Conservation (phyloP, 2,797 vertebrate species). For the Discoglossus pictus region DNA sequence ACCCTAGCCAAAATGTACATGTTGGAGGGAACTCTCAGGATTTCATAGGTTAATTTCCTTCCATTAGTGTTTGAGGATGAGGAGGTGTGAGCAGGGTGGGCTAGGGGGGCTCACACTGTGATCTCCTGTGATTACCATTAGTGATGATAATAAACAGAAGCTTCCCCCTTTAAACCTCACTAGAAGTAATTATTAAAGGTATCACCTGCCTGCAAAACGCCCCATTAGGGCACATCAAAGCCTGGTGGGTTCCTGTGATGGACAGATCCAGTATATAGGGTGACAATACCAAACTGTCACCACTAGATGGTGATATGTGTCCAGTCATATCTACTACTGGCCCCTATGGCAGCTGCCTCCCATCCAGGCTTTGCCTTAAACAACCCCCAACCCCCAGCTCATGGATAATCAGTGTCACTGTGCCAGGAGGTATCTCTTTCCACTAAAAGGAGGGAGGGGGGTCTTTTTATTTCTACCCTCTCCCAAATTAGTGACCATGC, state of each 20-base stretch:
- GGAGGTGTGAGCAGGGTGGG: no score
- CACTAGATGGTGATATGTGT: not conserved
- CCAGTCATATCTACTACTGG: not conserved
- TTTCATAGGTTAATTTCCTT: not conserved
- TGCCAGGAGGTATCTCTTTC: no score
- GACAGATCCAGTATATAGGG: not conserved
- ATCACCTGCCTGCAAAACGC: not conserved
- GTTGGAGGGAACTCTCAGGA: no score
- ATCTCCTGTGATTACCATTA: not conserved
- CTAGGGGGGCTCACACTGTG: not conserved
- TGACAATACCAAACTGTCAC: not conserved
- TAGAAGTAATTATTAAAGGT: not conserved
- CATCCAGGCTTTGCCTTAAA: no score
- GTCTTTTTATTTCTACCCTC: no score
- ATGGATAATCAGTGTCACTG: no score
- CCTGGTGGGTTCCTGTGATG: not conserved
- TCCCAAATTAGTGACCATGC: no score
- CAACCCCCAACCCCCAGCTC: no score
- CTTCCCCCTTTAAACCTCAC: not conserved
- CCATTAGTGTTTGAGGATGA: not conserved
- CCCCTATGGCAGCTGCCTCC: no score
- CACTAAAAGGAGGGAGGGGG: no score
- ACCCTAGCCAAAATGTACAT: no score
- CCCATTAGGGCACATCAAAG: conserved; percentile 17
- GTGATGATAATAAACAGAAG: not conserved